phyloP scores from a whole-genome alignment of 2,888 invertebrate genomes.

The Ophion obscuratus region DNA sequence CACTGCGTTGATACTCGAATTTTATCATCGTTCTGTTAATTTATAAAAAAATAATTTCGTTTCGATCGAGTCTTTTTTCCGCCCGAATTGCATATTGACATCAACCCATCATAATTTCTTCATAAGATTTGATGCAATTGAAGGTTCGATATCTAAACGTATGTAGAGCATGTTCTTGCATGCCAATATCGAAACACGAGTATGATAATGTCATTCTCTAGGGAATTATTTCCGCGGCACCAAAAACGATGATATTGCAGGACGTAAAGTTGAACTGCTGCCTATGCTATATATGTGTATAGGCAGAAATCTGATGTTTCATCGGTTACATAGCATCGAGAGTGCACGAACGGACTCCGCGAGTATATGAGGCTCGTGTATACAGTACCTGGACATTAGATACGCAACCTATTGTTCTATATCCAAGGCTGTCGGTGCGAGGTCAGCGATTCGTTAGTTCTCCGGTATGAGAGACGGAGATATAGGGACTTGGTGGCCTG shows the following conservation, averaged over 20 bases:
- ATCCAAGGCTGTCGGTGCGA: constrained; percentile 69
- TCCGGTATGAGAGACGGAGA: constrained; percentile 11
- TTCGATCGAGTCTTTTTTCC: neutral
- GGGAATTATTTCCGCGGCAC: no score
- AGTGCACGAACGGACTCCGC: no score
- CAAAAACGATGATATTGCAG: no score
- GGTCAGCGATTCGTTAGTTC: constrained; percentile 66
- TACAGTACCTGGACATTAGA: constrained; percentile 23
- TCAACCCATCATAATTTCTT: neutral
- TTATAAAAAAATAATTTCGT: no score
- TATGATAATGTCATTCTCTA: constrained; percentile 57
- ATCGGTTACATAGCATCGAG: no score
- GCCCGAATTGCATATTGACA: neutral
- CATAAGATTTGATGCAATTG: neutral
- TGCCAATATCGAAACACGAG: constrained; percentile 4
- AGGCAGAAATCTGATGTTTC: no score
- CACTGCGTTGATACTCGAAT: no score
- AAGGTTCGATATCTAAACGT: constrained; percentile 33
- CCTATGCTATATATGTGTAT: no score
- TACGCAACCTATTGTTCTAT: constrained; percentile 65
- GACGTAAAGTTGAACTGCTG: neutral
- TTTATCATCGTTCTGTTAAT: no score
- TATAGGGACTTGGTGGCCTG: constrained; percentile 61
- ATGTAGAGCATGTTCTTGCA: constrained; percentile 6
- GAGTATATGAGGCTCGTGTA: constrained; percentile 13